Evolutionary conservation across 2,797 vertebrate species (phyloP).

Genomic region (Chloroceryle amazona): DNA sequence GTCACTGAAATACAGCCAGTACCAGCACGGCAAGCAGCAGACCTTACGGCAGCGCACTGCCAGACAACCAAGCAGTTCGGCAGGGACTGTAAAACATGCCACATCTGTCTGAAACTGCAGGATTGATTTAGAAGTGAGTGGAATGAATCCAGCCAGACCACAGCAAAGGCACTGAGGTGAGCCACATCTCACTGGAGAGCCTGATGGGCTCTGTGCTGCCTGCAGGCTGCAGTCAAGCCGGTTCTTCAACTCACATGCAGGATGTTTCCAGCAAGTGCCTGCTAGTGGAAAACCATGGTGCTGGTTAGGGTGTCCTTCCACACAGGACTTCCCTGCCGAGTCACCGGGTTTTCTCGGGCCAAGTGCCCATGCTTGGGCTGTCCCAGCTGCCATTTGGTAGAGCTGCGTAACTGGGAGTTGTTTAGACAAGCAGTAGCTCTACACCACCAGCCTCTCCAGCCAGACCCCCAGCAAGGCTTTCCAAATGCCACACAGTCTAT

Average conservation of each 20-base stretch:
- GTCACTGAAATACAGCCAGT: conserved; percentile 5
- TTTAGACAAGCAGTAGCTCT: not conserved
- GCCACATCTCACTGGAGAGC: not conserved
- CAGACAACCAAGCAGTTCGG: not conserved
- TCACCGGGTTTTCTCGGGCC: not conserved
- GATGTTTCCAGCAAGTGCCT: not conserved
- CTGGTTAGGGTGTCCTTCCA: not conserved
- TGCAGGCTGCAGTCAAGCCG: not conserved
- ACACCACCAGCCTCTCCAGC: not conserved
- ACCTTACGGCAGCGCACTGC: not conserved
- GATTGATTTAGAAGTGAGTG: accelerated
- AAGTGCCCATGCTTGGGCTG: not conserved
- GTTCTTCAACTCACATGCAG: not conserved
- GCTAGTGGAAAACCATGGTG: not conserved
- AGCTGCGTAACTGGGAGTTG: not conserved
- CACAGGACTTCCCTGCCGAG: not conserved
- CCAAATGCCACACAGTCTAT: not conserved
- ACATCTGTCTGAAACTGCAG: not conserved
- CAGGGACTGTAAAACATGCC: not conserved
- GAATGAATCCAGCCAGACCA: not conserved
- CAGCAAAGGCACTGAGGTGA: not conserved
- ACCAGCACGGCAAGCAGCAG: not conserved
- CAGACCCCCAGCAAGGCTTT: not conserved
- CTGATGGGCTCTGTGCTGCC: not conserved
- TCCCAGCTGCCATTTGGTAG: not conserved